Evolutionary conservation across 37 sponge, comb jelly and placozoan genomes (phyloP).

Genomic region (Corticium candelabrum): DNA sequence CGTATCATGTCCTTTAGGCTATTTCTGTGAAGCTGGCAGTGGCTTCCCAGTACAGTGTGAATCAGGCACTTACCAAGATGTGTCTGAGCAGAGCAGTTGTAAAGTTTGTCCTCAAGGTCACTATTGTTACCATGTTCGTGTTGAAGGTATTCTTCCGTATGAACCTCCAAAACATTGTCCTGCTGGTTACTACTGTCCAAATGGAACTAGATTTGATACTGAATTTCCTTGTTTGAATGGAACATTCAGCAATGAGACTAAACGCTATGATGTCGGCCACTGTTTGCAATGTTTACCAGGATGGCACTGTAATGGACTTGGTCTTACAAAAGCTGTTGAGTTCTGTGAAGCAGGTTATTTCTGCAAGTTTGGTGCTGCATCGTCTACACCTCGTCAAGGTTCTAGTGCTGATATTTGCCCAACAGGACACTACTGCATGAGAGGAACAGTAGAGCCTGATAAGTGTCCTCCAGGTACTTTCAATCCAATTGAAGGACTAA

Average conservation of each 20-base stretch:
- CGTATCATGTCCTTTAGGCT: background rate
- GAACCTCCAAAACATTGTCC: background rate
- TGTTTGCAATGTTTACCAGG: background rate
- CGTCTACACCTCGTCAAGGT: constrained; percentile 7
- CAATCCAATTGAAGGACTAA: background rate
- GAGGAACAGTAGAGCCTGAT: constrained; percentile 17
- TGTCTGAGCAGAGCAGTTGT: background rate
- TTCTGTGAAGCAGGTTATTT: constrained; percentile 1
- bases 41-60: constrained; percentile 2
- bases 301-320: background rate
- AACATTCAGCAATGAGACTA: background rate
- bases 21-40: background rate
- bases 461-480: constrained; percentile 23
- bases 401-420: constrained; percentile 14
- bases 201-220: background rate
- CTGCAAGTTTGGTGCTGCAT: constrained; percentile 3
- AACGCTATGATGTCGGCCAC: background rate
- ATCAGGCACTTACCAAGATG: constrained; percentile 16
- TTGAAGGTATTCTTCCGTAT: background rate
- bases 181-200: background rate
- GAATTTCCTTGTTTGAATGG: background rate
- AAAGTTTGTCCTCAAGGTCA: constrained; percentile 16
- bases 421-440: constrained; percentile 15
- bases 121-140: constrained; percentile 13
- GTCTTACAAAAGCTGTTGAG: background rate